phyloP scores from a whole-genome alignment of 2,888 invertebrate species.

The Melinopterus prodromus region DNA sequence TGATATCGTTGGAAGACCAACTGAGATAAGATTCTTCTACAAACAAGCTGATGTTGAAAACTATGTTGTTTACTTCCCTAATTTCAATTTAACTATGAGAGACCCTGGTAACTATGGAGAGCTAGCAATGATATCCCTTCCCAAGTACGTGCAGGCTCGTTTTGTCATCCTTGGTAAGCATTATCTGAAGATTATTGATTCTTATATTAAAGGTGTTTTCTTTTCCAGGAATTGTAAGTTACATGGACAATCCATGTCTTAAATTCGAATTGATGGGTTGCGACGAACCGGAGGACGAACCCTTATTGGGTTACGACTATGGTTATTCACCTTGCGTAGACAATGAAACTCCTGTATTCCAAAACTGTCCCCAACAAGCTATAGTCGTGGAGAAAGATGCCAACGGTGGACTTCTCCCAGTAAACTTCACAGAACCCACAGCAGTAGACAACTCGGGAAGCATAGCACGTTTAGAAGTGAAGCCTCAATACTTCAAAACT shows the following conservation, averaged over 20 bases:
- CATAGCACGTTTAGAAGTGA: slow-evolving; percentile 91
- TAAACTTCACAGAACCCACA: slow-evolving; percentile 92
- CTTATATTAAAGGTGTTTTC: neutral
- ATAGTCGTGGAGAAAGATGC: slow-evolving; percentile 88
- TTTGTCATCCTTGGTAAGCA: slow-evolving; percentile 79
- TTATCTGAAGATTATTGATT: slow-evolving; percentile 34
- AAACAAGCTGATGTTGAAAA: slow-evolving; percentile 94
- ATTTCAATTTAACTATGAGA: slow-evolving; percentile 92
- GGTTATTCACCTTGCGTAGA: slow-evolving; percentile 95
- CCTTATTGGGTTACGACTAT: slow-evolving; percentile 90
- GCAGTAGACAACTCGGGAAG: slow-evolving; percentile 96
- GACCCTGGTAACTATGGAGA: slow-evolving; percentile 98
- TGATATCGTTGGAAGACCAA: slow-evolving; percentile 94
- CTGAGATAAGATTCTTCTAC: slow-evolving; percentile 96
- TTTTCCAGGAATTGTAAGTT: slow-evolving; percentile 84
- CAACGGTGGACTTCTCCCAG: slow-evolving; percentile 88
- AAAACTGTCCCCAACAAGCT: slow-evolving; percentile 94
- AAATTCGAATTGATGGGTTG: slow-evolving; percentile 97
- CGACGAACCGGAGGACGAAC: slow-evolving; percentile 83
- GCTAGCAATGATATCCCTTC: slow-evolving; percentile 93
- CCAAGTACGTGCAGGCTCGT: slow-evolving; percentile 92
- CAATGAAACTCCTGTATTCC: slow-evolving; percentile 95
- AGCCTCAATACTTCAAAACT: slow-evolving; percentile 89
- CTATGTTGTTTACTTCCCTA: slow-evolving; percentile 96
- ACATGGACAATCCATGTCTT: slow-evolving; percentile 95